Evolutionary conservation across 2,797 vertebrate genomes (phyloP).

Genomic region (Tangara arthus): DNA sequence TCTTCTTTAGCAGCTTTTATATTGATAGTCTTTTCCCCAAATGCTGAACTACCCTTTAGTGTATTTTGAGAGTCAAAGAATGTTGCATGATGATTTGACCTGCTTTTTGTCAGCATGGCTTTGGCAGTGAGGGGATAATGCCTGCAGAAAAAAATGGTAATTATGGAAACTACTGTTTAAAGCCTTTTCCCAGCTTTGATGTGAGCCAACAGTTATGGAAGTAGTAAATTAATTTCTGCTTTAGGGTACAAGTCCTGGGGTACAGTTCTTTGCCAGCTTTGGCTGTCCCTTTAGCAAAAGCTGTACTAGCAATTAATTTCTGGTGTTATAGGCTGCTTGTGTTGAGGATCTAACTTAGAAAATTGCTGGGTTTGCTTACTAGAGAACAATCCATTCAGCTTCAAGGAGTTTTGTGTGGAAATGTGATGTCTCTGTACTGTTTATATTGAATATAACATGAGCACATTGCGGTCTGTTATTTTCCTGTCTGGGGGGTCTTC

Average conservation of each 20-base stretch:
- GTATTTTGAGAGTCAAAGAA: not conserved
- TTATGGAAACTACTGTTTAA: not conserved
- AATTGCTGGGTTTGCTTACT: not conserved
- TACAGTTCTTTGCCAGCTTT: not conserved
- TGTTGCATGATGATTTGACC: not conserved
- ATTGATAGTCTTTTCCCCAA: not conserved
- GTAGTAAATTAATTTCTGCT: not conserved
- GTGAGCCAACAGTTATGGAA: not conserved
- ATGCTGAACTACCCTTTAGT: not conserved
- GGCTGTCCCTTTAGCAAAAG: not conserved
- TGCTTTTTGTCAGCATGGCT: not conserved
- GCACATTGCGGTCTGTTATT: not conserved
- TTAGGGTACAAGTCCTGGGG: not conserved
- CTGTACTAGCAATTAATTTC: not conserved
- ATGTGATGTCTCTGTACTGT: not conserved
- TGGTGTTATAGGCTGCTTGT: fast-evolving
- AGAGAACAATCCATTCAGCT: not conserved
- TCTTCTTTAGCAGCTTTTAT: not conserved
- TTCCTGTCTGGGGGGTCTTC: not conserved
- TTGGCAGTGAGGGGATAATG: not conserved
- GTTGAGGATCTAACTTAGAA: not conserved
- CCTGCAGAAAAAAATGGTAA: not conserved
- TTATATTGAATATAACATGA: not conserved
- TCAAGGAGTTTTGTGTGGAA: not conserved
- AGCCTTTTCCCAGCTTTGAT: not conserved